Base-by-base conservation (phyloP, 2,797 vertebrate species). In the Leptoclinus maculatus region DNA sequence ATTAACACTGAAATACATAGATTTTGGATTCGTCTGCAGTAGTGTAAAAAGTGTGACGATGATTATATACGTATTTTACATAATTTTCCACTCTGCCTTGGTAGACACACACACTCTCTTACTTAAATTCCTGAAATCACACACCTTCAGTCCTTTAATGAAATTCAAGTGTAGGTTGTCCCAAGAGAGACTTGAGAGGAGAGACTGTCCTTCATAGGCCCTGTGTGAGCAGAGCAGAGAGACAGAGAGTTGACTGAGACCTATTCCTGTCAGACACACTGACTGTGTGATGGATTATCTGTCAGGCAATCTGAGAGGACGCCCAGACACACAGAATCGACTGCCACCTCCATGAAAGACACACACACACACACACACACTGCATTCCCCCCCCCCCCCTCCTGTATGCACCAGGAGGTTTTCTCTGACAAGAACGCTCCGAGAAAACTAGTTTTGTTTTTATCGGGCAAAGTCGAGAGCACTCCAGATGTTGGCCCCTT, bases 261-360 rank as follows among this genome's bases (percentile, higher is more conserved):
- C 84, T 89, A 91, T 93, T 91, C 89, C 91, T 93, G 71, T 89
- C 92, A 91, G 85, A 88, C 87, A 72, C 91, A 87, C 85, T 94
- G 90, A 95, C 95, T 94, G 83, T 89, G 90, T 96, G 95, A 95
- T 94, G 92, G 94, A 96, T 96, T 94, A 93, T 91, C 82, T 92
- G 94, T 94, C 94, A 93, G 91, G 59, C 78, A 90, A 93, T 92
- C 89, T 91, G 90, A 89, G 91, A 94, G 85, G 84, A 93, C 83
- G 80, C 87, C 91, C 91, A 82, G 89, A 89, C 92, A 70, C 10
- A 81, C 91, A 84, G 88, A 92, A 95, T 96, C 90, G 91, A 93
- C 86, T 92, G 62, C 91, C 86, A 79, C 75, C 88, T 88, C 80
- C 69, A 60, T 58, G 56, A 82, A 77, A 86, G 63, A 71, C 83